Evolutionary conservation across 2,888 invertebrate species (phyloP).

Genomic region (Eustalomyia histrio): DNA sequence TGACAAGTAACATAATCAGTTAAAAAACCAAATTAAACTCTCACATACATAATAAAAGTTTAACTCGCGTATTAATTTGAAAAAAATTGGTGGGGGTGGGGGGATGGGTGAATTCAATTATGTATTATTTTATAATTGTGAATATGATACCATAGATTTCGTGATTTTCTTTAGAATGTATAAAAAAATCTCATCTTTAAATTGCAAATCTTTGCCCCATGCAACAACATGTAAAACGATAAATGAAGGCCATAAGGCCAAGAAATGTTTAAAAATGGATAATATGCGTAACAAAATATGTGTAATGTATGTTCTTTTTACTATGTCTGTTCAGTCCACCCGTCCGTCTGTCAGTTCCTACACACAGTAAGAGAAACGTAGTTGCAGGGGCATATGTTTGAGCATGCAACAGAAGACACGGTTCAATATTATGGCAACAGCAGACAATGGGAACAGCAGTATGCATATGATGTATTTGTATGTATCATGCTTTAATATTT

Average conservation of each 20-base stretch:
- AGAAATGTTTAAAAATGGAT: slow-evolving; percentile 45
- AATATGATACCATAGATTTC: too few species aligned
- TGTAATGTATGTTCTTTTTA: slow-evolving; percentile 31
- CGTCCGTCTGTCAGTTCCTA: neutral
- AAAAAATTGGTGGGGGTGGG: too few species aligned
- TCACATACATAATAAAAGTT: too few species aligned
- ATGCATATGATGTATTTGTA: slow-evolving; percentile 4
- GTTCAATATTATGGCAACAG: neutral
- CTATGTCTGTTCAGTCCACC: neutral
- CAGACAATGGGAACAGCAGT: neutral
- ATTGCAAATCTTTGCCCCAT: slow-evolving; percentile 21
- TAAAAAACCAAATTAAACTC: too few species aligned
- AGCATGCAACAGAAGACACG: neutral
- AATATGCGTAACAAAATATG: slow-evolving; percentile 62
- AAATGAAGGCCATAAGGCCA: slow-evolving; percentile 63
- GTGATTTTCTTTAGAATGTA: too few species aligned
- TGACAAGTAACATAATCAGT: too few species aligned
- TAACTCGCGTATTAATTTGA: too few species aligned
- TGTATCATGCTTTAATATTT: slow-evolving; percentile 7
- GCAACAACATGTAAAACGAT: slow-evolving; percentile 41
- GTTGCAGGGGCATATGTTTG: neutral
- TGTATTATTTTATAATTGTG: too few species aligned
- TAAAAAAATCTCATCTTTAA: too few species aligned
- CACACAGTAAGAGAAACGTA: neutral
- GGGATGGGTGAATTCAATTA: too few species aligned